Base-by-base conservation (phyloP, 2,797 vertebrate genomes). In the Hephaestus fuliginosus region DNA sequence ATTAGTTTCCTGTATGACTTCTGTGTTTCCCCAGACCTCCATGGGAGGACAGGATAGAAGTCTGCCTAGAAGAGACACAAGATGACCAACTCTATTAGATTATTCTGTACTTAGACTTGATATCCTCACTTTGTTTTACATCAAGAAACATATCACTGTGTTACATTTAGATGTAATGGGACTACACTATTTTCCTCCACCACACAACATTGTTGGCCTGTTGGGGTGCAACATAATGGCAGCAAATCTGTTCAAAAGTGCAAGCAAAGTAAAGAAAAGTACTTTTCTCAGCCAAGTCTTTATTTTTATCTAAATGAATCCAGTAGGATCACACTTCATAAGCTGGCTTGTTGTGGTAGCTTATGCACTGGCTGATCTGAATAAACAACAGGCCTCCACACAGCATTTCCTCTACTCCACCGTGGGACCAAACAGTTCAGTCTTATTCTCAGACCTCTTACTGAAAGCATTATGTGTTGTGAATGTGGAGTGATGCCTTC, bases 401-500 rank as follows among this genome's bases (percentile, higher is more conserved):
- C 6, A 28, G 18, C 33, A 69, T 56, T 61, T 64, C 12, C 18
- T 51, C 44, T 13, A 14, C 55, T 52, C 20, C 56, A 49, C 57
- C 64, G 20, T 9, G 53, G 49, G 62, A 58, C 53, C 8, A 36
- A 5, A 44, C 36, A 15, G 20, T 18, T 48, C 44, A 51, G 67
- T 70, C 46, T 66, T 13, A 33, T 57, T 28, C 64, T 69, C 39
- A 25, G 55, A 49, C n/a, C 55, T 66, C 46, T 52, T 48, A 25
- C 20, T 60, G 61, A 76, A 71, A 68, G 65, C 3, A 53, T 81
- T 60, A 76, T 55, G 66, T 33, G 60, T n/a, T 65, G 63, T 69
- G 52, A 56, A 60, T 41, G 39, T 30, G 52, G 62, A 67, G 76
- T 53, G 9, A 41, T 7, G 57, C 68, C n/a, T 15, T 9, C 20